These are phyloP conservation scores for Virgularia gustaviana DNA, from an alignment of 92 coral and sea anemone genomes.

Conservation along the genomic window DNA sequence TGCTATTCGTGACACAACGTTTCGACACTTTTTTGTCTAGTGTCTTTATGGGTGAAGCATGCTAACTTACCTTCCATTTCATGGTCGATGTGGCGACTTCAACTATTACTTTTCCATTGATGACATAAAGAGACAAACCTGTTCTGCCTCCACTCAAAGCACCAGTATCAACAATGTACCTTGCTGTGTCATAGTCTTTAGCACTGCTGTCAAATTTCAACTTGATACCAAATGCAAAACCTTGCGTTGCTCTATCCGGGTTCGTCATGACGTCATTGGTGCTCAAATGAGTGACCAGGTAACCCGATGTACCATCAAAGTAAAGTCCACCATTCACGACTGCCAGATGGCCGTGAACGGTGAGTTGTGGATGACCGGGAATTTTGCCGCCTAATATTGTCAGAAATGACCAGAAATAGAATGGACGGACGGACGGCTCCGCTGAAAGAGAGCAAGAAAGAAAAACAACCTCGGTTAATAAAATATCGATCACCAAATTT, in stretches of 20 bases:
- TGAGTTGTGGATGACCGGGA: constrained; percentile 63
- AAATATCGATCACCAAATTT: too few relatives aligned
- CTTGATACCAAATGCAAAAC: constrained; percentile 75
- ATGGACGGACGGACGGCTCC: constrained; percentile 70
- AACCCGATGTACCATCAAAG: constrained; percentile 77
- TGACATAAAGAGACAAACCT: constrained; percentile 79
- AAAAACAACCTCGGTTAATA: too few relatives aligned
- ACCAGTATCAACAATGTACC: constrained; percentile 80
- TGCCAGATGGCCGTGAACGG: constrained; percentile 65
- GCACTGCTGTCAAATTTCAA: constrained; percentile 64
- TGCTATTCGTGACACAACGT: too few relatives aligned
- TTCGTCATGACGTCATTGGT: constrained; percentile 55
- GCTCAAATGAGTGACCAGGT: constrained; percentile 61
- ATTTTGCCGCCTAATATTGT: constrained; percentile 58
- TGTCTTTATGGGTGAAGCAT: not conserved
- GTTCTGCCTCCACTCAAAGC: constrained; percentile 66
- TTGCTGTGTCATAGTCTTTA: constrained; percentile 56
- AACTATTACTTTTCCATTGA: constrained; percentile 67
- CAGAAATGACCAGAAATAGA: constrained; percentile 77
- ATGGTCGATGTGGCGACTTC: constrained; percentile 71
- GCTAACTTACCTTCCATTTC: constrained; percentile 84
- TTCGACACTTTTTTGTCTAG: not conserved
- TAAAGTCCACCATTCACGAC: constrained; percentile 71
- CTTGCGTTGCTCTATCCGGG: constrained; percentile 67
- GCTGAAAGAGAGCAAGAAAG: too few relatives aligned